Evolutionary conservation across 2,888 invertebrate genomes (phyloP), one percentile per base, ranked within the genome.

Genomic region (Drosophila testacea): DNA sequence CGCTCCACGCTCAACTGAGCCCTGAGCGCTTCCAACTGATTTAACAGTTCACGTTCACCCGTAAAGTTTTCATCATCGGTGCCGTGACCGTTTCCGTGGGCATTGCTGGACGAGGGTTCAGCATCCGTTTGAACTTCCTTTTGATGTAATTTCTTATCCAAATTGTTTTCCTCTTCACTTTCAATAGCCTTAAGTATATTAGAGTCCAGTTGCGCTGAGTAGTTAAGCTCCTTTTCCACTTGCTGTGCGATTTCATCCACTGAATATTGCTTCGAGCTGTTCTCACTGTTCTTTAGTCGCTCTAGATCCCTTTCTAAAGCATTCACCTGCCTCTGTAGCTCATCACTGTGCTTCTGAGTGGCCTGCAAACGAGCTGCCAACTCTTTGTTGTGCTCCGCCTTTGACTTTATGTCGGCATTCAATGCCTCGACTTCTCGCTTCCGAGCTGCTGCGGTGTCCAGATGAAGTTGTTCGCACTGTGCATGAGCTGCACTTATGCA

Each of bases 191-290:
- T 94, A 32, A 95, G 90, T 39, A 95, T 94, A 74, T 94, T 94
- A 4, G 94, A 93, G 81, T 95, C 95, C 28, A 95, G 90, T 72
- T 93, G 93, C 0, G 94, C 94, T 0, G 95, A 95, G 69, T 94
- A 93, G 86, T 95, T 94, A 1, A 95, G 81, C 80, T 95, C 94
- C 68, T 94, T 93, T 50, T 94, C 94, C 4, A 95, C 93, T 91
- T 94, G 93, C 42, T 93, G 93, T 2, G 94, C 93, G 27, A 94
- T 93, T 78, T 94, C 94, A 67, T 94, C 94, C 2, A 94, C 92
- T 0, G 93, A 93, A 59, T 91, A 91, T 28, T 90, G 90, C 67
- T 90, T 91, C 2, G 88, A 90, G 79, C 91, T 86, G 71, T 91
- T 82, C 87, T 88, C 81, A 69, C 85, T 81, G 77, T 91, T 82